These are phyloP conservation scores for Heterotilapia buettikoferi DNA, from an alignment of 2,113 vertebrate genomes.

Conservation along the genomic window DNA sequence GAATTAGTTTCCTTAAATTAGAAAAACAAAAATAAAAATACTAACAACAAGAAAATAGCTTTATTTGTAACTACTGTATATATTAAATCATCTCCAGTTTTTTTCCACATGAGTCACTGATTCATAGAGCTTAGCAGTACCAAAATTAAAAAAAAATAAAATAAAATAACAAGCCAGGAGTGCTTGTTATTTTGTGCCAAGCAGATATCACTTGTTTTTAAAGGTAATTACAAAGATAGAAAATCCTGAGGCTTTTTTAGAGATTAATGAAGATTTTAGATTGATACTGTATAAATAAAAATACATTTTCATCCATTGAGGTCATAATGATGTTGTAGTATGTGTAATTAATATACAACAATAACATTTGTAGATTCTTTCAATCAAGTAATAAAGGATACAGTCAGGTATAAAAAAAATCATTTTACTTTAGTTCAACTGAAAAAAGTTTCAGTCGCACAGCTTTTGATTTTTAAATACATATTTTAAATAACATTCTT, in stretches of 20 bases:
- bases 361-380: rapidly evolving
- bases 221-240: rapidly evolving
- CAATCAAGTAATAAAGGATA: neutral
- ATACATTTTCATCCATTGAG: rapidly evolving
- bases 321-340: neutral
- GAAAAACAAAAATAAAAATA: neutral
- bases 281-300: neutral
- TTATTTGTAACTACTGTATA: neutral
- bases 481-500: neutral
- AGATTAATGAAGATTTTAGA: neutral
- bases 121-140: neutral
- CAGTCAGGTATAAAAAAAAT: neutral
- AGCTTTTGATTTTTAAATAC: neutral
- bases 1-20: neutral
- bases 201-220: neutral
- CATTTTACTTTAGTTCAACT: neutral
- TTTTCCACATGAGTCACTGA: rapidly evolving
- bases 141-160: rapidly evolving
- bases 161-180: neutral
- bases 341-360: neutral
- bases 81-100: neutral
- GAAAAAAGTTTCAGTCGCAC: rapidly evolving
- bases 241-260: neutral
- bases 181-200: neutral
- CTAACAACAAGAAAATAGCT: neutral